Conservation (phyloP, 2,113 vertebrate species). For the Oxyruncus cristatus region DNA sequence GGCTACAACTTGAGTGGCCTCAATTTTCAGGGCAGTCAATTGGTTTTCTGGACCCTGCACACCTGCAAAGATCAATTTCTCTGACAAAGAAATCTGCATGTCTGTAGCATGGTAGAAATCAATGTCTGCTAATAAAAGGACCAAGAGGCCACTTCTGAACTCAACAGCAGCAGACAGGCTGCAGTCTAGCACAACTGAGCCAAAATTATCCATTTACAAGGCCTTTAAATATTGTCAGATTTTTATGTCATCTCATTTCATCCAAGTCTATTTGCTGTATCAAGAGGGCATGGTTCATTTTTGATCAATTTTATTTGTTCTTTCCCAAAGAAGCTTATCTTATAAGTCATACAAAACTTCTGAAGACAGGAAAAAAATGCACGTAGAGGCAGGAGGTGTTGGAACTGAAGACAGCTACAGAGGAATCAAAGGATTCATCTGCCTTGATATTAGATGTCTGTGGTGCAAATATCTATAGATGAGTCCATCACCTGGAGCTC, state of each 20-base stretch:
- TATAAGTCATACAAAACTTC: not conserved
- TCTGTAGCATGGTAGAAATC: not conserved
- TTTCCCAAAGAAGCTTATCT: not conserved
- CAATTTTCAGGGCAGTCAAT: not conserved
- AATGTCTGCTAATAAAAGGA: not conserved
- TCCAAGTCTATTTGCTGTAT: not conserved
- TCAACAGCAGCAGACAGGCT: not conserved
- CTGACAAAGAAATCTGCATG: not conserved
- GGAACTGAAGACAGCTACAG: not conserved
- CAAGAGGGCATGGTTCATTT: not conserved
- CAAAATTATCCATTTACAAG: not conserved
- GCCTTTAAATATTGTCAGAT: not conserved
- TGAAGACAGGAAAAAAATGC: not conserved
- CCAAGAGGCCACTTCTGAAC: not conserved
- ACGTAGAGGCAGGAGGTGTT: not conserved
- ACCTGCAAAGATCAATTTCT: not conserved
- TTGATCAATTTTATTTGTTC: conserved; percentile 44
- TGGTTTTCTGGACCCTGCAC: not conserved
- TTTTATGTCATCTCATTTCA: not conserved
- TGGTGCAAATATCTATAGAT: not conserved
- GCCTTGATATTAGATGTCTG: not conserved
- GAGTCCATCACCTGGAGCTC: not conserved
- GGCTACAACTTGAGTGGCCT: not conserved
- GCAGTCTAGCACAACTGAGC: not conserved
- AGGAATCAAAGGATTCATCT: conserved; percentile 31